A percentile compares a stretch with the other conserved stretches of the same genome.
phyloP scores from a whole-genome alignment of 1,140 invertebrate genomes.

The Ceratosolen solmsi region DNA sequence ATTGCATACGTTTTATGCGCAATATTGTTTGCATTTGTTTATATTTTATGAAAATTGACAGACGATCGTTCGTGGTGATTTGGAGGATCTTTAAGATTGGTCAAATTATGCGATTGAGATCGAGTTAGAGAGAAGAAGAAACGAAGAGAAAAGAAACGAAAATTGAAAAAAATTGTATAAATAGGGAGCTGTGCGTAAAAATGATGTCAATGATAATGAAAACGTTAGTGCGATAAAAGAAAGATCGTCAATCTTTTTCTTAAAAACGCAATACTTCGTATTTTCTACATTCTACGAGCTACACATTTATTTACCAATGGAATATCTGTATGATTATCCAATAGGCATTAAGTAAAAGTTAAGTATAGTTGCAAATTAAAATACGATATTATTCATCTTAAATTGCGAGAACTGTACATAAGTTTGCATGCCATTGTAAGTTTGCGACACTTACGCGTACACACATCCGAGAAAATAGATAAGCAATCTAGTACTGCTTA shows the following conservation, averaged over 20 bases:
- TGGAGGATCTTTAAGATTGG: neutral
- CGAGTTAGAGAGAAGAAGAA: neutral
- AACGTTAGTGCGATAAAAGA: slow-evolving; percentile 1
- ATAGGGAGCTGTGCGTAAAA: neutral
- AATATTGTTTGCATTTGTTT: neutral
- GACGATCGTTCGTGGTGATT: neutral
- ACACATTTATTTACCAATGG: slow-evolving; percentile 39
- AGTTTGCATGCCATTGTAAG: slow-evolving; percentile 39
- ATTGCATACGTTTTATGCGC: neutral
- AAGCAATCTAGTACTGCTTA: neutral
- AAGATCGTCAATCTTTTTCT: slow-evolving; percentile 26
- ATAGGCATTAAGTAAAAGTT: slow-evolving; percentile 36
- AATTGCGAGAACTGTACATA: slow-evolving; percentile 39
- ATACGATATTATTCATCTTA: slow-evolving; percentile 33
- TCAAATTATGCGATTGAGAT: neutral
- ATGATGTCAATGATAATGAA: neutral
- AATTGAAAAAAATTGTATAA: slow-evolving; percentile 10
- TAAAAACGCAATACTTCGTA: slow-evolving; percentile 44
- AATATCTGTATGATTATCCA: slow-evolving; percentile 17
- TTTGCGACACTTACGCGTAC: slow-evolving; percentile 14
- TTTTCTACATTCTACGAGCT: slow-evolving; percentile 43
- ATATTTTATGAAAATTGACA: slow-evolving; percentile 6
- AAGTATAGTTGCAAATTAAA: slow-evolving; percentile 31
- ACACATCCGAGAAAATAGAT: neutral
- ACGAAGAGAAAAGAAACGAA: neutral